These are phyloP conservation scores for Chrysina gloriosa DNA, from an alignment of 2,888 invertebrate genomes.

Conservation along the genomic window DNA sequence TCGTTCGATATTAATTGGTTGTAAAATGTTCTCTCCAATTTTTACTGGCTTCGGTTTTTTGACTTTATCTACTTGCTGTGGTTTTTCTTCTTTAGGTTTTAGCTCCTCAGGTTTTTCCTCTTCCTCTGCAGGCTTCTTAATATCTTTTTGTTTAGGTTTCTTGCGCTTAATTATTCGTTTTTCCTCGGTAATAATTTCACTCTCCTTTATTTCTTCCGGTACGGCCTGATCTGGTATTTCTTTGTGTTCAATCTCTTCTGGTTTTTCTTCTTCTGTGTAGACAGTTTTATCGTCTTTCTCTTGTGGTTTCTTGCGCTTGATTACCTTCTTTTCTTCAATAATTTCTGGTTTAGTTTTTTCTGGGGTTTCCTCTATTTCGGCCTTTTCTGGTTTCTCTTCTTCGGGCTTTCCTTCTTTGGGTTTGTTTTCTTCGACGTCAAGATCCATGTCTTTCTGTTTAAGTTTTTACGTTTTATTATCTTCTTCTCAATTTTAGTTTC, in stretches of 20 bases:
- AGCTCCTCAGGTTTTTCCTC: slow-evolving; percentile 51
- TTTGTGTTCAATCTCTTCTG: slow-evolving; percentile 45
- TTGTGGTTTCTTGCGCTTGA: slow-evolving; percentile 54
- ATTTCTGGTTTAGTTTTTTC: slow-evolving; percentile 46
- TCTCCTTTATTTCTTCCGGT: neutral
- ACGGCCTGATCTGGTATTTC: slow-evolving; percentile 51
- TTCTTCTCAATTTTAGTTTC: no score
- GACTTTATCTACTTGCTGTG: slow-evolving; percentile 35
- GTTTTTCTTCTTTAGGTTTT: slow-evolving; percentile 52
- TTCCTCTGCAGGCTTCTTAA: slow-evolving; percentile 49
- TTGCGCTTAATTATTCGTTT: slow-evolving; percentile 47
- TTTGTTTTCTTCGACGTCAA: slow-evolving; percentile 59
- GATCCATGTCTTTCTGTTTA: no score
- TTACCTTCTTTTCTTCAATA: no score
- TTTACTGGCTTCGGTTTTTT: slow-evolving; percentile 46
- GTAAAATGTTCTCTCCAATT: slow-evolving; percentile 45
- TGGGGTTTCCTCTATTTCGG: slow-evolving; percentile 48
- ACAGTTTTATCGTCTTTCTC: no score
- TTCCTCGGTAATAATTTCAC: slow-evolving; percentile 35
- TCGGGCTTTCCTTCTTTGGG: slow-evolving; percentile 61
- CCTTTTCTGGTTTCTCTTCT: slow-evolving; percentile 45
- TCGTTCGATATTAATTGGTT: slow-evolving; percentile 64
- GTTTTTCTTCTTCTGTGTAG: slow-evolving; percentile 49
- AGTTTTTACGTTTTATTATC: no score
- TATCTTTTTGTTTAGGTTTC: slow-evolving; percentile 42